Base-by-base conservation (phyloP, 2,113 vertebrate species). In the Dasyurus viverrinus region DNA sequence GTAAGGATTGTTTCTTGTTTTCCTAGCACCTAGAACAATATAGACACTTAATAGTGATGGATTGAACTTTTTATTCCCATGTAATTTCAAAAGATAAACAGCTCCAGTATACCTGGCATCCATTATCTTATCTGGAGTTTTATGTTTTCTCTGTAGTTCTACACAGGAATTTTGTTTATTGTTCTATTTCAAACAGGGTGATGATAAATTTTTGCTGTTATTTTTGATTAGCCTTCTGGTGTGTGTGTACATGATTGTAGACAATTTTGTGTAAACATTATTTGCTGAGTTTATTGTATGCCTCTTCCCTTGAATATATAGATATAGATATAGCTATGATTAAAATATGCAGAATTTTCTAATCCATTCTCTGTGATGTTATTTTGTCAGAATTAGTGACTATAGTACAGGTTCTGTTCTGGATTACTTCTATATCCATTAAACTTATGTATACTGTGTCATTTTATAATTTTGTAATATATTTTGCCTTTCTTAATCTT, bases 281-380 rank as follows among this genome's bases (percentile, higher is more conserved):
- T 14, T 92, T 95, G 90, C 30, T 89, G 50, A 23, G 91, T 4
- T 24, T 89, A 92, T 11, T 76, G 53, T 68, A 22, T 95, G 91
- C 76, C 60, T 95, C 48, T 24, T 92, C n/a, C 11, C 68, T 84
- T 23, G n/a, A 84, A 84, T 84, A 36, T 84, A n/a, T n/a, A n/a
- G n/a, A n/a, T n/a, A 84, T 7, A 84, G 16, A 84, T 84, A 22
- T 42, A 19, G 36, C n/a, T n/a, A 84, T 42, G 23, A 84, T 84
- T 84, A 42, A 84, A n/a, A 42, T 84, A 84, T 8, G 16, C 19
- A 42, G n/a, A 7, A 42, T 84, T 84, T 84, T 84, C 60, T 84
- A 42, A 84, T 84, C n/a, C 22, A 22, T 84, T 84, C n/a, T 84
- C n/a, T 84, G 16, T 76, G 16, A n/a, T 76, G 68, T 84, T 84